Evolutionary conservation across 2,888 invertebrate species (phyloP), one percentile per base, ranked within the genome.

Genomic region (Lapara coniferarum): DNA sequence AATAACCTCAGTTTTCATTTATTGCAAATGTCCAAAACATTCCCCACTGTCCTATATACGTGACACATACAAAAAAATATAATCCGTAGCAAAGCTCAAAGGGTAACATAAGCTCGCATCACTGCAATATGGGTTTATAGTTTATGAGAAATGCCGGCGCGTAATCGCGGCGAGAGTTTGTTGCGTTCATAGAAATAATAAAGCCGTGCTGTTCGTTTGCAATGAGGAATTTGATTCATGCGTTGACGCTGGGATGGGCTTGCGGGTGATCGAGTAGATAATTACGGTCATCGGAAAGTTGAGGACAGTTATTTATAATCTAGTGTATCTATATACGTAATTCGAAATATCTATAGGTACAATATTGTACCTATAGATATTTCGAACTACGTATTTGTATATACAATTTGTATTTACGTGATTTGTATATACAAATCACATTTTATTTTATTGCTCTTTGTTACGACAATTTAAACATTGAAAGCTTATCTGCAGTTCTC

Each of bases 101-200:
- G 63, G 63, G 19, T 44, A 63, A 63, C 30, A 37, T 57, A 57
- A 57, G 19, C 44, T 19, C 55, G 13, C 63, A 58, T 68, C 52
- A 53, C 16, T 53, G 68, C 56, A 44, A 69, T 69, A 19, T 69
- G 51, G 66, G 69, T 69, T 69, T 69, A 69, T 66, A 58, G 69
- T 58, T 69, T 69, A 58, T 58, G 66, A 66, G 69, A 69, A 69
- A 58, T 37, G 19, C 12, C 57, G 14, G 30, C 49, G 57, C 52
- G 57, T 66, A 52, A 69, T 57, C 44, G 66, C 55, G 46, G 57
- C 44, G 14, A 46, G 55, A 44, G 52, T 37, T 53, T 57, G 25
- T 46, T 51, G 58, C n/a, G 30, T 69, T 66, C 69, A 51, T n/a
- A 66, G 69, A 66, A 69, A 69, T 58, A 66, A 57, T 69, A 69